Percentiles rank a stretch among this genome's conserved stretches.
Conservation (phyloP, 2,797 vertebrate species). For the Poecilia gillii region DNA sequence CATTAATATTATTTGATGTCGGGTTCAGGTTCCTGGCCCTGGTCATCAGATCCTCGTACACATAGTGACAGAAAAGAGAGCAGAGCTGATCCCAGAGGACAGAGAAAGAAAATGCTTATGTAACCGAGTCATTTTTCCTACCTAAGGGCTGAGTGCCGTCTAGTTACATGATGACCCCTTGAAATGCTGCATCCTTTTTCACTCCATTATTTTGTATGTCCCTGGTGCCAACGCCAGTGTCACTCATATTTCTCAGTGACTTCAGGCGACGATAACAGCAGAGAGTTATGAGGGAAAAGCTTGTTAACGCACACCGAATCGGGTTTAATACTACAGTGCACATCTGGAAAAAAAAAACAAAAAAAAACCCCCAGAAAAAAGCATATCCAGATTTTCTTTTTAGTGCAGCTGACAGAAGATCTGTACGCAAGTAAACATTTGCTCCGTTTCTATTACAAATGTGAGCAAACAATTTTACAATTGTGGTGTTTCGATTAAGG, state of each 20-base stretch:
- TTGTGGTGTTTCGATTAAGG: too few relatives aligned
- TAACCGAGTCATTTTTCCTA: slow-evolving; percentile 51
- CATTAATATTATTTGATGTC: slow-evolving; percentile 42
- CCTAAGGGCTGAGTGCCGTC: slow-evolving; percentile 41
- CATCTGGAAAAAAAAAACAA: neutral
- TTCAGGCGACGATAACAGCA: slow-evolving; percentile 19
- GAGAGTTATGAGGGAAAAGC: neutral
- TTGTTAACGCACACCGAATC: neutral
- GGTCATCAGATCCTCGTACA: slow-evolving; percentile 22
- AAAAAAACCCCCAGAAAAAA: neutral
- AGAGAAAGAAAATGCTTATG: slow-evolving; percentile 46
- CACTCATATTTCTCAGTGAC: slow-evolving; percentile 30
- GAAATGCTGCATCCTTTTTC: slow-evolving; percentile 15
- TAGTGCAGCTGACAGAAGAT: neutral
- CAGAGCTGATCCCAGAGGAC: slow-evolving; percentile 30
- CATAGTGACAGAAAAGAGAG: slow-evolving; percentile 46
- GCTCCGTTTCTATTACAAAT: too few relatives aligned
- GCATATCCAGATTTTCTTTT: neutral
- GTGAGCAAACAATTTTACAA: too few relatives aligned
- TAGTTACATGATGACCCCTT: slow-evolving; percentile 28
- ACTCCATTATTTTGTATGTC: slow-evolving; percentile 27
- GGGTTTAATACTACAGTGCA: slow-evolving; percentile 2
- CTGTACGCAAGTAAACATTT: neutral
- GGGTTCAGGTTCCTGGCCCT: slow-evolving; percentile 37
- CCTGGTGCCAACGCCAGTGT: slow-evolving; percentile 39